Evolutionary conservation across 2,113 vertebrate genomes (phyloP).

Genomic region (Equus przewalskii): DNA sequence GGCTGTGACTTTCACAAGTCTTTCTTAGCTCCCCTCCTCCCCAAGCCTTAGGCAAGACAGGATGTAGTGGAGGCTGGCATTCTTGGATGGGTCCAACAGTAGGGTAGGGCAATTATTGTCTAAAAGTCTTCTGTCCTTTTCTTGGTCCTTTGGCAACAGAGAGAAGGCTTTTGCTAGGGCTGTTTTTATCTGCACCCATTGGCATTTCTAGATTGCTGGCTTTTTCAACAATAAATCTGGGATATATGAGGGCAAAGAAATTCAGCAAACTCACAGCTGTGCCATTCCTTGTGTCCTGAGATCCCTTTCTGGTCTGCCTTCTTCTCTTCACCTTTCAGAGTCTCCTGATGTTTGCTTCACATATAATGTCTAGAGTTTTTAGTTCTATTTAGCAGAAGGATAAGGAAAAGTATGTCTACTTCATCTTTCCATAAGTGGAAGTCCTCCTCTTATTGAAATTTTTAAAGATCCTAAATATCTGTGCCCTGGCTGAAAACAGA

Average conservation of each 20-base stretch:
- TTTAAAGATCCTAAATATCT: neutral
- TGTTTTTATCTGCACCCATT: neutral
- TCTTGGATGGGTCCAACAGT: neutral
- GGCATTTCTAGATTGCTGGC: neutral
- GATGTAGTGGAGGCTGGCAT: neutral
- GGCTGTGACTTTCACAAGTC: neutral
- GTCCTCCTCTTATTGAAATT: neutral
- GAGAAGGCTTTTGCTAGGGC: neutral
- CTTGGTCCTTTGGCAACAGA: neutral
- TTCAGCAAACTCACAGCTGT: neutral
- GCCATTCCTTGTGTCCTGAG: neutral
- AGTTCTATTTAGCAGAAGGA: neutral
- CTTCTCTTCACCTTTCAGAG: neutral
- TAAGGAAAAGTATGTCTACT: neutral
- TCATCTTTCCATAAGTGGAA: neutral
- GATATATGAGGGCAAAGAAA: neutral
- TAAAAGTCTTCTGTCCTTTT: neutral
- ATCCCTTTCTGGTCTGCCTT: neutral
- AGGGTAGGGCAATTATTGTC: neutral
- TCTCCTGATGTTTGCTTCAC: neutral
- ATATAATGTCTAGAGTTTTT: neutral
- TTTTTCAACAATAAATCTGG: neutral
- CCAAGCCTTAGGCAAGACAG: neutral
- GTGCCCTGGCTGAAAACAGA: neutral
- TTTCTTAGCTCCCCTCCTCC: neutral